Conservation (phyloP, 2,888 invertebrate genomes). For the Siphlonurus alternatus region DNA sequence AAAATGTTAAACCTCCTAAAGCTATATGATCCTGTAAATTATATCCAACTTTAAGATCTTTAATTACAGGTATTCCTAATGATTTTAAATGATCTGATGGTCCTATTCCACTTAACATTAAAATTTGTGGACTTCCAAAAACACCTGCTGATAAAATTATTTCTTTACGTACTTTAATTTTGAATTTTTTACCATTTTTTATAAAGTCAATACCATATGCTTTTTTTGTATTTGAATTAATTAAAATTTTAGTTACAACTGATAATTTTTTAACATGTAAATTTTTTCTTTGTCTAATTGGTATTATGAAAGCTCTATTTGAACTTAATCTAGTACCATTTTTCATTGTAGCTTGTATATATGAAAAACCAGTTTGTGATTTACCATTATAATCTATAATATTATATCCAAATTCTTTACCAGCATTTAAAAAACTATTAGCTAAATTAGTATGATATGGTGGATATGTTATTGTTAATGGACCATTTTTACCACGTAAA, state of each 20-base stretch:
- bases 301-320: conserved; percentile 39
- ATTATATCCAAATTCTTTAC: conserved; percentile 18
- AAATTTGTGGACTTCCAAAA: conserved; percentile 10
- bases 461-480: conserved; percentile 18
- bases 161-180: conserved; percentile 8
- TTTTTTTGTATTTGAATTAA: conserved; percentile 39
- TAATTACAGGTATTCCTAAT: conserved; percentile 18
- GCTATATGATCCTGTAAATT: conserved; percentile 54
- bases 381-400: conserved; percentile 22
- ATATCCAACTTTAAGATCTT: conserved; percentile 44
- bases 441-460: conserved; percentile 18
- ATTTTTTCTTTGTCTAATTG: conserved; percentile 20
- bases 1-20: conserved; percentile 42
- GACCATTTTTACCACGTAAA: conserved; percentile 13
- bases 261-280: conserved; percentile 30
- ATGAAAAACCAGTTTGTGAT: conserved; percentile 24
- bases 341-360: conserved; percentile 36
- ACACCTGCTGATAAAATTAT: conserved; percentile 11
- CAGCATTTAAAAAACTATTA: conserved; percentile 19
- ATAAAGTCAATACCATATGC: conserved; percentile 52
- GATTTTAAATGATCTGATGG: conserved; percentile 10
- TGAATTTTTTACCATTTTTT: conserved; percentile 26
- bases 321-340: conserved; percentile 35
- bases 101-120: conserved; percentile 12
- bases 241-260: conserved; percentile 43